Evolutionary conservation across 2,888 invertebrate genomes (phyloP).

Genomic region (Cyclophora albipunctata): DNA sequence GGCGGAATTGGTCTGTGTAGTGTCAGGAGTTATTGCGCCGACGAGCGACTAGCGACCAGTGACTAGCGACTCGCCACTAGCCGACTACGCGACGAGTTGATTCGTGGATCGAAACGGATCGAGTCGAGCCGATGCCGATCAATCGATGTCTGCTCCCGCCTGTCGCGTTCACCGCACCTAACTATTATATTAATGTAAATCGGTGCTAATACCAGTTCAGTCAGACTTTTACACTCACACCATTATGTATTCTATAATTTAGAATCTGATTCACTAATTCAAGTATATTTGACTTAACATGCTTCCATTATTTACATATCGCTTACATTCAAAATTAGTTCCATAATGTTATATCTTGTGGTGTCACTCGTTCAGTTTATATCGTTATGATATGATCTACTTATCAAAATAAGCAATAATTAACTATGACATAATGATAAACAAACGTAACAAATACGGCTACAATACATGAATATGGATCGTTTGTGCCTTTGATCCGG

Average conservation of each 20-base stretch:
- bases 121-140: no score
- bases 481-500: slow-evolving; percentile 2
- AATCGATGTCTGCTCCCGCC: no score
- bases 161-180: neutral
- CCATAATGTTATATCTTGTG: slow-evolving; percentile 7
- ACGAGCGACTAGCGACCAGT: slow-evolving; percentile 1
- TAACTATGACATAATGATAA: neutral
- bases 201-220: neutral
- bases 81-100: no score
- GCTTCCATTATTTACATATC: slow-evolving; percentile 3
- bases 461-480: neutral
- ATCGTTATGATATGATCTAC: slow-evolving; percentile 12
- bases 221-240: neutral
- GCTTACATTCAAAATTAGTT: slow-evolving; percentile 4
- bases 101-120: no score
- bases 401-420: slow-evolving; percentile 2
- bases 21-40: no score
- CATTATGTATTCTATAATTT: neutral
- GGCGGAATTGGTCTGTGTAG: slow-evolving; percentile 8
- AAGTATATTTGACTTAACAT: neutral
- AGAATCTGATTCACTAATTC: neutral
- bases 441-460: neutral
- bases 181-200: neutral
- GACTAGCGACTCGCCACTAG: neutral
- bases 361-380: slow-evolving; percentile 4